These are phyloP conservation scores for Ecdyonurus torrentis DNA, from an alignment of 2,888 invertebrate species.

Conservation along the genomic window DNA sequence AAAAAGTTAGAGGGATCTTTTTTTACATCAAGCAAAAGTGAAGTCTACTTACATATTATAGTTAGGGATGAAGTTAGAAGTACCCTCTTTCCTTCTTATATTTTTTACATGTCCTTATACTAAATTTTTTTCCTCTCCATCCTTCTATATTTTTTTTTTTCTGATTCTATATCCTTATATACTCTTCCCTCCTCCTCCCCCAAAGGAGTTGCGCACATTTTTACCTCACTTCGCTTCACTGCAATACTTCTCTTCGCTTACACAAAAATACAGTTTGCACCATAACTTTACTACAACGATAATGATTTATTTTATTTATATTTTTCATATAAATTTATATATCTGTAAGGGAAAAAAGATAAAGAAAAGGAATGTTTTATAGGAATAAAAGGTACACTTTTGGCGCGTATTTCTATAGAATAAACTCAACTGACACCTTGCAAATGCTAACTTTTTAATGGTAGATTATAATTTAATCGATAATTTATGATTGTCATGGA, in stretches of 20 bases:
- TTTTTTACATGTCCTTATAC: neutral
- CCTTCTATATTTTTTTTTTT: neutral
- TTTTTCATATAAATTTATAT: too few species aligned
- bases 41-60: neutral
- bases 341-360: too few species aligned
- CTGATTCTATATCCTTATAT: neutral
- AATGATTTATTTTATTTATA: neutral
- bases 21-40: neutral
- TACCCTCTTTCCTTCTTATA: neutral
- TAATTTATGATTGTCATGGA: too few species aligned
- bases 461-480: too few species aligned
- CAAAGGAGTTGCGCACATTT: neutral
- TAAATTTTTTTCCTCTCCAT: neutral
- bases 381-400: too few species aligned
- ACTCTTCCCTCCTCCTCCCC: neutral
- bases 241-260: neutral
- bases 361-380: too few species aligned
- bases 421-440: too few species aligned
- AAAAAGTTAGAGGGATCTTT: neutral
- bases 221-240: neutral
- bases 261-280: neutral
- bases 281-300: neutral
- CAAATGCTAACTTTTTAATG: too few species aligned
- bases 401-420: too few species aligned
- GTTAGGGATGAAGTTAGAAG: neutral